These are phyloP conservation scores for Camponotus floridanus DNA, from an alignment of 1,140 invertebrate genomes.

Conservation along the genomic window DNA sequence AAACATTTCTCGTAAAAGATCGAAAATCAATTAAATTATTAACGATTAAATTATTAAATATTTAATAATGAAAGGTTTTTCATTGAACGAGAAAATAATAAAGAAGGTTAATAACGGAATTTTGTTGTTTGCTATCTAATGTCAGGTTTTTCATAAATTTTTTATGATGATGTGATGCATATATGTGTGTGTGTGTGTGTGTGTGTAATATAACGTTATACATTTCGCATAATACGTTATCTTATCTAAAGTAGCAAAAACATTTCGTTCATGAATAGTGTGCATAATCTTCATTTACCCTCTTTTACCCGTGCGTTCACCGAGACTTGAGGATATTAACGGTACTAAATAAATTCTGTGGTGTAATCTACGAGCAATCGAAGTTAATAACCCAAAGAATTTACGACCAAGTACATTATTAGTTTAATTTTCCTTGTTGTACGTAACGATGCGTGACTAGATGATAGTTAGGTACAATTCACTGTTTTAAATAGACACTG, in stretches of 20 bases:
- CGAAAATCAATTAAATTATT: neutral
- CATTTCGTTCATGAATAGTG: conserved; percentile 45
- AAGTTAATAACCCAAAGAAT: conserved; percentile 73
- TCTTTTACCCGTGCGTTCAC: conserved; percentile 42
- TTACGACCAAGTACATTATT: conserved; percentile 68
- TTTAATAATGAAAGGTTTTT: neutral
- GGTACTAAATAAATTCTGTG: conserved; percentile 71
- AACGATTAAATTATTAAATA: neutral
- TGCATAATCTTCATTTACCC: conserved; percentile 52
- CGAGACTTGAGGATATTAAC: conserved; percentile 62
- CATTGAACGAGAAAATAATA: neutral
- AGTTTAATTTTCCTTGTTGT: conserved; percentile 72
- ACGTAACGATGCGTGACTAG: conserved; percentile 73
- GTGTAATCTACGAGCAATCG: conserved; percentile 67
- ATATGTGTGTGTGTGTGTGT: neutral
- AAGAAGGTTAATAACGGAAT: neutral
- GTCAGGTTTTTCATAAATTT: neutral
- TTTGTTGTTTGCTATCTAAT: neutral
- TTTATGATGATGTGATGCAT: neutral
- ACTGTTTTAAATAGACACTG: conserved; percentile 56
- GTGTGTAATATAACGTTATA: neutral
- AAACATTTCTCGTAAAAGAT: neutral
- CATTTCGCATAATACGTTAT: conserved; percentile 37
- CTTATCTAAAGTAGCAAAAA: conserved; percentile 34
- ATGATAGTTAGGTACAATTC: conserved; percentile 55